Percentiles rank a stretch among this genome's conserved stretches.
These are phyloP conservation scores for Conus canariensis DNA, from an alignment of 2,888 invertebrate genomes.

Conservation along the genomic window DNA sequence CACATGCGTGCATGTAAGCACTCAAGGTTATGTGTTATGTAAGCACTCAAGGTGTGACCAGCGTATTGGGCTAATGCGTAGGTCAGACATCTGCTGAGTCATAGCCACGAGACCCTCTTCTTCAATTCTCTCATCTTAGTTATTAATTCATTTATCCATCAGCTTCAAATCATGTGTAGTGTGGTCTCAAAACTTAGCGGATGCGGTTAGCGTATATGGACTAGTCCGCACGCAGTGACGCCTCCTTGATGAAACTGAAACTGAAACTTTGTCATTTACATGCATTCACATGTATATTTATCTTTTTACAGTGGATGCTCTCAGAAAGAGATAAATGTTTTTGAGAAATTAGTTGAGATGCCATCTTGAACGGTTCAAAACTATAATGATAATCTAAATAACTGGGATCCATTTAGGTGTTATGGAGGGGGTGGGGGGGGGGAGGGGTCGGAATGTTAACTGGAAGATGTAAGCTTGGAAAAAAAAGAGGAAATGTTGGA, in stretches of 20 bases:
- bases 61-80: too few species aligned
- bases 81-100: neutral
- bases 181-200: too few species aligned
- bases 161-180: neutral
- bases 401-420: too few species aligned
- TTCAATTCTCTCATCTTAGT: neutral
- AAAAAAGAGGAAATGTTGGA: neutral
- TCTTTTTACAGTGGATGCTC: neutral
- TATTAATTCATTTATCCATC: neutral
- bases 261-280: too few species aligned
- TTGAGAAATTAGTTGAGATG: too few species aligned
- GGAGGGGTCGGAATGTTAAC: neutral
- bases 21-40: neutral
- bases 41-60: neutral
- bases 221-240: too few species aligned
- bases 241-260: too few species aligned
- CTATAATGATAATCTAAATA: too few species aligned
- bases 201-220: too few species aligned
- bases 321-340: neutral
- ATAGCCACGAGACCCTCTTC: neutral
- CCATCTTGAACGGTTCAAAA: too few species aligned
- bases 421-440: too few species aligned
- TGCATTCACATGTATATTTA: too few species aligned
- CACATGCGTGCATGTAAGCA: neutral
- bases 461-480: neutral